Percentiles rank a stretch among this genome's conserved stretches.
phyloP scores from a whole-genome alignment of 2,888 invertebrate genomes.

The Marasmarcha lunaedactyla region DNA sequence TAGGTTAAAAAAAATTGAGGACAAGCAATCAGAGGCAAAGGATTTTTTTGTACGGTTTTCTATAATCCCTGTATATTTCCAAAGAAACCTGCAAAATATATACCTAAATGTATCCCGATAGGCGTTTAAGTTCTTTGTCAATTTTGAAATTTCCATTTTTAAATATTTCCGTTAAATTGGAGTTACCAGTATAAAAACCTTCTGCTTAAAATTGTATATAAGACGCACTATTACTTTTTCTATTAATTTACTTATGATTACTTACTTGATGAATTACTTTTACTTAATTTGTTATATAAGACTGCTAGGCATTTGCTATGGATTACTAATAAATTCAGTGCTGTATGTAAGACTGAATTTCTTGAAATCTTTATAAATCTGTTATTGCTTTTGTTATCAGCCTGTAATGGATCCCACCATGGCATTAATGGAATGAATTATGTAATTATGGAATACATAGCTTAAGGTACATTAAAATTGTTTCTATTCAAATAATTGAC shows the following conservation, averaged over 20 bases:
- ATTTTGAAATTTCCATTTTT: slow-evolving; percentile 17
- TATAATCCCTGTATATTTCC: slow-evolving; percentile 20
- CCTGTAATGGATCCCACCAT: slow-evolving; percentile 52
- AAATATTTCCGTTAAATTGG: slow-evolving; percentile 42
- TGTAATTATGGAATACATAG: slow-evolving; percentile 28
- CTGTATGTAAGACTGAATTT: slow-evolving; percentile 48
- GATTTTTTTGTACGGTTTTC: slow-evolving; percentile 56
- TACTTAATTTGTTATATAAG: slow-evolving; percentile 8
- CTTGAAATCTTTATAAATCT: slow-evolving; percentile 19
- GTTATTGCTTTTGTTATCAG: slow-evolving; percentile 20
- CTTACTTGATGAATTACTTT: background rate
- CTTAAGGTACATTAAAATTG: slow-evolving; percentile 39
- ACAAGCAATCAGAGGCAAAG: slow-evolving; percentile 66
- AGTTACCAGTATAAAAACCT: slow-evolving; percentile 53
- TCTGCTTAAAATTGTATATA: slow-evolving; percentile 53
- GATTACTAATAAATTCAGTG: slow-evolving; percentile 29
- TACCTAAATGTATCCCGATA: background rate
- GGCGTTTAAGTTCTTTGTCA: slow-evolving; percentile 14
- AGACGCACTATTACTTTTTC: slow-evolving; percentile 26
- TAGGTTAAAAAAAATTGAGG: slow-evolving; percentile 32
- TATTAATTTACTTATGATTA: slow-evolving; percentile 20
- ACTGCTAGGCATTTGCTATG: slow-evolving; percentile 11
- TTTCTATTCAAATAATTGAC: slow-evolving; percentile 12
- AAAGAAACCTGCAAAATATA: slow-evolving; percentile 10
- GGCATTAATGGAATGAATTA: slow-evolving; percentile 31